A percentile compares a stretch with the other conserved stretches of the same genome.
Evolutionary conservation across 2,797 vertebrate species (phyloP).

Genomic region (Picus viridis): DNA sequence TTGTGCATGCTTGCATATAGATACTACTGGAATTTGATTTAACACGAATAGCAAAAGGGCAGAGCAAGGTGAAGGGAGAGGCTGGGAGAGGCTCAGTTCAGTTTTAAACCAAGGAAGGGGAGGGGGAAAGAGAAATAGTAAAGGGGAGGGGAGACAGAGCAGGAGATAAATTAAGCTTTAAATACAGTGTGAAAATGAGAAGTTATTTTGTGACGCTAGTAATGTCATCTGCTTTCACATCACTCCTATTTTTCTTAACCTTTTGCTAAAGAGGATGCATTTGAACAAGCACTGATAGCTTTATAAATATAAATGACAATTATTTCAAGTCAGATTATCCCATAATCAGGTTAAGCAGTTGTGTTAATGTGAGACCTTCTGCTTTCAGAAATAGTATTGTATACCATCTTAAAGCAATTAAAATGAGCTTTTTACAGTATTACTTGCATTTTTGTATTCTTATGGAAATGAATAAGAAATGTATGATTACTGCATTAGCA

Average conservation of each 20-base stretch:
- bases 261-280: slow-evolving; percentile 38
- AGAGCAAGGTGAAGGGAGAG: slow-evolving; percentile 78
- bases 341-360: slow-evolving; percentile 59
- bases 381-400: slow-evolving; percentile 27
- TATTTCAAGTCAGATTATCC: slow-evolving; percentile 72
- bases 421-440: slow-evolving; percentile 23
- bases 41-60: slow-evolving; percentile 75
- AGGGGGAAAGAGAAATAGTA: slow-evolving; percentile 19
- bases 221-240: slow-evolving; percentile 43
- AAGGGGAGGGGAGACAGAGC: slow-evolving; percentile 14
- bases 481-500: neutral
- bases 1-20: slow-evolving; percentile 69
- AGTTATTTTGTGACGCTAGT: slow-evolving; percentile 38
- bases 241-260: slow-evolving; percentile 61
- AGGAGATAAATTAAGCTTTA: slow-evolving; percentile 61
- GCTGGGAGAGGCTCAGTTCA: slow-evolving; percentile 69
- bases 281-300: slow-evolving; percentile 44
- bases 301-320: slow-evolving; percentile 65
- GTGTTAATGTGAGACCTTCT: slow-evolving; percentile 44
- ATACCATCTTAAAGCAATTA: slow-evolving; percentile 39
- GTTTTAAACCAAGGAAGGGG: slow-evolving; percentile 58
- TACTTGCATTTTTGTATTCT: neutral
- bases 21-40: slow-evolving; percentile 70
- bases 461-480: neutral
- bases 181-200: slow-evolving; percentile 43